These are phyloP conservation scores for Drosophila anomalata DNA, from an alignment of 2,888 invertebrate species.

Conservation along the genomic window DNA sequence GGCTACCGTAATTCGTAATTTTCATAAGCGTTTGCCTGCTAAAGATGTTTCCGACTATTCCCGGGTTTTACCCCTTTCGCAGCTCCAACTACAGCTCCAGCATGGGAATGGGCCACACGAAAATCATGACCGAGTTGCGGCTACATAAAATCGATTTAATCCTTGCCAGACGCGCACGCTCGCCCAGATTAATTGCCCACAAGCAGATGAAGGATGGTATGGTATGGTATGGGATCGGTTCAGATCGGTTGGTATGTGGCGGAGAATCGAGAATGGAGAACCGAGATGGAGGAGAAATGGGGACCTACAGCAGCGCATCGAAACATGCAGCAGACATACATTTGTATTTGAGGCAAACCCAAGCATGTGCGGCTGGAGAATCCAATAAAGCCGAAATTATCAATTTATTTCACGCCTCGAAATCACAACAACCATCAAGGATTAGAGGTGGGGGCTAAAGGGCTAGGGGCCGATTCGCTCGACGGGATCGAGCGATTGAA, in stretches of 20 bases:
- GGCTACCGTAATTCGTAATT: conserved; percentile 70
- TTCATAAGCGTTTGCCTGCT: conserved; percentile 51
- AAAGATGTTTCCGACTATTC: conserved; percentile 24
- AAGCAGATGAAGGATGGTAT: conserved; percentile 37
- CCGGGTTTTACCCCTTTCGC: conserved; percentile 30
- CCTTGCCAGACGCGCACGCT: conserved; percentile 67
- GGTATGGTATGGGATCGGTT: conserved; percentile 11
- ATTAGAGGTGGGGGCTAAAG: conserved; percentile 21
- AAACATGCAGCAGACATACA: conserved; percentile 30
- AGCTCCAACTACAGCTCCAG: conserved; percentile 30
- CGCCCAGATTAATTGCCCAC: conserved; percentile 74
- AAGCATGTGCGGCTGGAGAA: conserved; percentile 50
- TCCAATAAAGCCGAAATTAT: conserved; percentile 80
- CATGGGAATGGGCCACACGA: conserved; percentile 40
- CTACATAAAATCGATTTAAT: conserved; percentile 78
- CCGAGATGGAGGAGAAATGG: conserved; percentile 22
- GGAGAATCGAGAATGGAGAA: conserved; percentile 6
- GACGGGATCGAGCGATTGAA: conserved; percentile 25
- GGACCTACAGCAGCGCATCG: conserved; percentile 74
- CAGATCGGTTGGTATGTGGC: conserved; percentile 5
- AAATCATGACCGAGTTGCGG: conserved; percentile 52
- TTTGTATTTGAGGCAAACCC: conserved; percentile 33
- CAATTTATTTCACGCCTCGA: conserved; percentile 81
- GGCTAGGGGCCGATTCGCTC: conserved; percentile 3
- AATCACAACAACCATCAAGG: conserved; percentile 61